A percentile compares a stretch with the other conserved stretches of the same genome.
These are phyloP conservation scores for Eupithecia pulchellata DNA, from an alignment of 2,888 invertebrate species.

Conservation along the genomic window DNA sequence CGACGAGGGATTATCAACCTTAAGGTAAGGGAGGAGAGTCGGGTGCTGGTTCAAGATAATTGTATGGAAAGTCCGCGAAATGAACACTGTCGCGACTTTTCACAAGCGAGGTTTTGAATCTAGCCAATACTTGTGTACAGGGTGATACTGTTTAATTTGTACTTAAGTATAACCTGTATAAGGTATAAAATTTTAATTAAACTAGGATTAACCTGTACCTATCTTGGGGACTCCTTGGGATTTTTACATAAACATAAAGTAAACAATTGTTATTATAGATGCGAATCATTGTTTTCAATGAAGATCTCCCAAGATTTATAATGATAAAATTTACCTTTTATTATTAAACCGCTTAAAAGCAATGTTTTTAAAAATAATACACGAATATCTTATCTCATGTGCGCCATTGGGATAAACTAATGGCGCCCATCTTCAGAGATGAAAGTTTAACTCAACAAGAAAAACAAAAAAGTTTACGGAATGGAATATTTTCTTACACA, in stretches of 20 bases:
- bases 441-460: neutral
- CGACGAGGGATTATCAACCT: slow-evolving; percentile 50
- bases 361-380: too few species aligned
- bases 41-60: slow-evolving; percentile 36
- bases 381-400: neutral
- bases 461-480: neutral
- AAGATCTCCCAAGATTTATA: too few species aligned
- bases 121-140: slow-evolving; percentile 77
- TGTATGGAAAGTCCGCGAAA: slow-evolving; percentile 68
- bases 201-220: too few species aligned
- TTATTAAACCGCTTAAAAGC: too few species aligned
- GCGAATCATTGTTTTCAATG: too few species aligned
- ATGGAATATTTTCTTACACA: neutral
- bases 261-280: too few species aligned
- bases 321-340: too few species aligned
- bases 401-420: neutral
- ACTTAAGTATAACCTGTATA: too few species aligned
- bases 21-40: slow-evolving; percentile 38
- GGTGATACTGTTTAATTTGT: slow-evolving; percentile 48
- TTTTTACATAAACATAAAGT: too few species aligned
- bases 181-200: too few species aligned
- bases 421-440: too few species aligned
- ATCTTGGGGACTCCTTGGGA: too few species aligned
- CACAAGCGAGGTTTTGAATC: slow-evolving; percentile 74
- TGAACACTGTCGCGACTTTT: slow-evolving; percentile 81